Evolutionary conservation across 2,888 invertebrate species (phyloP).

Genomic region (Cantharis flavilabris): DNA sequence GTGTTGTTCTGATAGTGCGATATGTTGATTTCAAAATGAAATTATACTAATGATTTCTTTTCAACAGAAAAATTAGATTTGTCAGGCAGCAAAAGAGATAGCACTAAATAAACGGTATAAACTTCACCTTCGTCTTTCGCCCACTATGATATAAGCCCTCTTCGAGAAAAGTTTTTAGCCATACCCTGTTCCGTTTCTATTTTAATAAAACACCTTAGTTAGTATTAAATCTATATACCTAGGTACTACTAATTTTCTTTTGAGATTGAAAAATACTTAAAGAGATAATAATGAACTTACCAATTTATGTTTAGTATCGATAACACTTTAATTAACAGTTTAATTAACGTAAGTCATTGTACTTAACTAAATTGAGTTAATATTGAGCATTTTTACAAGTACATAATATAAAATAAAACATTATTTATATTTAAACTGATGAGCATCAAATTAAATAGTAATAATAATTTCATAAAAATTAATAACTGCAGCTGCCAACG

Average conservation of each 20-base stretch:
- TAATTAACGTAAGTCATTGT: background rate
- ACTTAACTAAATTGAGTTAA: background rate
- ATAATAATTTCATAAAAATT: background rate
- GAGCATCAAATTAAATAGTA: background rate
- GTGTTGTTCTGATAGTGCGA: too few species aligned
- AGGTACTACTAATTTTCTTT: background rate
- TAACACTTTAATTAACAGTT: background rate
- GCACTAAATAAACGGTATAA: too few species aligned
- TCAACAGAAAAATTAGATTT: too few species aligned
- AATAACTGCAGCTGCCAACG: background rate
- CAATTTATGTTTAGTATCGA: background rate
- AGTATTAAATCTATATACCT: too few species aligned
- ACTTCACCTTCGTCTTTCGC: too few species aligned
- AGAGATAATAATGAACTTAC: background rate
- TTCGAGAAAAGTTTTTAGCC: too few species aligned
- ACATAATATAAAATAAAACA: background rate
- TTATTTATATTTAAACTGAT: background rate
- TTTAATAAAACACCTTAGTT: too few species aligned
- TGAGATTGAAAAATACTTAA: background rate
- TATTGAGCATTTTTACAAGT: background rate
- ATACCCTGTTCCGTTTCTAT: too few species aligned
- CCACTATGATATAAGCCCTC: too few species aligned
- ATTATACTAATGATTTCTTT: too few species aligned
- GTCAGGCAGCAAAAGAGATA: too few species aligned
- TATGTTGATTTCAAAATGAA: too few species aligned